A percentile compares a stretch with the other conserved stretches of the same genome.
These are phyloP conservation scores for Agriopis aurantiaria DNA, from an alignment of 2,888 invertebrate genomes.

Conservation along the genomic window DNA sequence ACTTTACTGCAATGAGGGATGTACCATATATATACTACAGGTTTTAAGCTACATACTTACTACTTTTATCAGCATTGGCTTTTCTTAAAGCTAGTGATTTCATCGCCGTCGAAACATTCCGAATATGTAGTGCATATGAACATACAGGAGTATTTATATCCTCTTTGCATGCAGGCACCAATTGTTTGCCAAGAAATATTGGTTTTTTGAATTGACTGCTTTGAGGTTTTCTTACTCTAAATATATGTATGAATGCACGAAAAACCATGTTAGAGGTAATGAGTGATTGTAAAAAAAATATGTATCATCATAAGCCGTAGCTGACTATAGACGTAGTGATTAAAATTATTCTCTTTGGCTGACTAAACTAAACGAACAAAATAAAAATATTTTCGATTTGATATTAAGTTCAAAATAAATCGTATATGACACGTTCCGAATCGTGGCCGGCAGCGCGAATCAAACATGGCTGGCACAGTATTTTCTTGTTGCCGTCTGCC, in stretches of 20 bases:
- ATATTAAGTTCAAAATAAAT: no score
- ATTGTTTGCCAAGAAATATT: background rate
- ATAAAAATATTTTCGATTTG: background rate
- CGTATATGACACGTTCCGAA: no score
- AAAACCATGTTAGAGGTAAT: background rate
- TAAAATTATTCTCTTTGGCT: no score
- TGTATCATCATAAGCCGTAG: background rate
- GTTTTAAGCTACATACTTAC: conserved; percentile 16
- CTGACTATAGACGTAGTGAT: background rate
- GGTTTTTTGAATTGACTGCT: background rate
- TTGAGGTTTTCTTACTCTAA: background rate
- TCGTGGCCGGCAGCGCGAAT: no score
- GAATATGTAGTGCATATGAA: conserved; percentile 8
- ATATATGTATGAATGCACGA: background rate
- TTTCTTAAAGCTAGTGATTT: conserved; percentile 3
- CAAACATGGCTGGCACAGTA: no score
- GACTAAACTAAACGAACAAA: background rate
- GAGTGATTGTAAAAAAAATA: background rate
- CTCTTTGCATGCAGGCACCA: background rate
- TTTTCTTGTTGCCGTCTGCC: no score
- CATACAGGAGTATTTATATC: background rate
- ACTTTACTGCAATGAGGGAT: no score
- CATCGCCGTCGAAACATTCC: conserved; percentile 15
- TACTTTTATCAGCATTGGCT: conserved; percentile 28
- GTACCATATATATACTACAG: background rate